Evolutionary conservation across 2,113 vertebrate genomes (phyloP).

Genomic region (Archocentrus centrarchus): DNA sequence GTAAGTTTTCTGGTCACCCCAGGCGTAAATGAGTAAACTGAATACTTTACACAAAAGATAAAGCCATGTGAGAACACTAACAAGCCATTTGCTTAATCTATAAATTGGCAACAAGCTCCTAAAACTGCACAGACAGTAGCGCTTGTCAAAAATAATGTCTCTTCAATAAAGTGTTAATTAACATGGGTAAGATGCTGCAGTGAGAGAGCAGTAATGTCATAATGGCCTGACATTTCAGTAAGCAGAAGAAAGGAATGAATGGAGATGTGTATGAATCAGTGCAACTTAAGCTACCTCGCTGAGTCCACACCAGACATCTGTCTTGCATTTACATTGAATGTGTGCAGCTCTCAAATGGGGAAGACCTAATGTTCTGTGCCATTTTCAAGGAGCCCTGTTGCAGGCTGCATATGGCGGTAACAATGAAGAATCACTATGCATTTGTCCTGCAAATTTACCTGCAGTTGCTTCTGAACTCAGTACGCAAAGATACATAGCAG

Average conservation of each 20-base stretch:
- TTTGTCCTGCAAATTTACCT: neutral
- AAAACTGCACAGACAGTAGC: slow-evolving; percentile 2
- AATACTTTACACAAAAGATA: slow-evolving; percentile 2
- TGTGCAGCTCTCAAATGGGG: slow-evolving; percentile 33
- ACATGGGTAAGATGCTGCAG: slow-evolving; percentile 20
- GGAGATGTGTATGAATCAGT: slow-evolving; percentile 30
- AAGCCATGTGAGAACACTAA: slow-evolving; percentile 4
- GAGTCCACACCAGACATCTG: slow-evolving; percentile 30
- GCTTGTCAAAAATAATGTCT: slow-evolving; percentile 24
- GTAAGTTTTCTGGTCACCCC: neutral
- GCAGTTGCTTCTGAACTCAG: neutral
- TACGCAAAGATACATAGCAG: neutral
- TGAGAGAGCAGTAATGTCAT: slow-evolving; percentile 29
- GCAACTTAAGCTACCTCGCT: slow-evolving; percentile 36
- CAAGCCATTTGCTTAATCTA: slow-evolving; percentile 24
- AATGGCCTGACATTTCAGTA: slow-evolving; percentile 38
- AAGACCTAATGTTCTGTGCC: slow-evolving; percentile 26
- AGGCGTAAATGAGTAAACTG: slow-evolving; percentile 10
- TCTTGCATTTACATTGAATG: slow-evolving; percentile 19
- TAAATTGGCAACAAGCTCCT: slow-evolving; percentile 3
- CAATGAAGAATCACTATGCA: neutral
- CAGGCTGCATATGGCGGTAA: neutral
- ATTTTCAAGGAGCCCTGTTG: slow-evolving; percentile 16
- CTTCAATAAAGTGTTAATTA: slow-evolving; percentile 40
- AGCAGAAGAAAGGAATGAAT: slow-evolving; percentile 51